A percentile compares a stretch with the other conserved stretches of the same genome.
phyloP scores from a whole-genome alignment of 2,797 vertebrate genomes.

The Cossypha niveicapilla region DNA sequence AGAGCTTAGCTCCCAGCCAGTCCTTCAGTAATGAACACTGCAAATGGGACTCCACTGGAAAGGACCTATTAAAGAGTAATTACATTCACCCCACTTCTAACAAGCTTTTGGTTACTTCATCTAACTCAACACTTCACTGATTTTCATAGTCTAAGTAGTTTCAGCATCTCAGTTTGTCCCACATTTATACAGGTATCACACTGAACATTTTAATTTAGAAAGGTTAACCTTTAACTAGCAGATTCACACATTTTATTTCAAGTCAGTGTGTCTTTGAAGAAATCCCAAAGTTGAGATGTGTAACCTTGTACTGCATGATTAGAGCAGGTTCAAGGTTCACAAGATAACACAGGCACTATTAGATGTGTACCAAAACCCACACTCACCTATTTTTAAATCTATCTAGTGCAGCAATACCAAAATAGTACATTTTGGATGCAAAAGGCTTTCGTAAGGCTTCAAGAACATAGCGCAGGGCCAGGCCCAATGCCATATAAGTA shows the following conservation, averaged over 20 bases:
- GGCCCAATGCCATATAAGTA: constrained; percentile 96
- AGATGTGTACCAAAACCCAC: neutral
- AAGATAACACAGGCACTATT: neutral
- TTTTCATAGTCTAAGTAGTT: neutral
- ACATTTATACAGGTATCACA: neutral
- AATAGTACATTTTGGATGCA: constrained; percentile 99
- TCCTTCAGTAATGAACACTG: neutral
- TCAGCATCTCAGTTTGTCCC: neutral
- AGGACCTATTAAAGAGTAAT: neutral
- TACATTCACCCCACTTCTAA: neutral
- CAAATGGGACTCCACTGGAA: neutral
- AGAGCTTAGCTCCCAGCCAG: neutral
- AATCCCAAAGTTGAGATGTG: neutral
- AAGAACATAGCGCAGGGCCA: constrained; percentile 96
- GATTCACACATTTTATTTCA: neutral
- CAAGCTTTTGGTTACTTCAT: neutral
- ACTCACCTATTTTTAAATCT: constrained; percentile 98
- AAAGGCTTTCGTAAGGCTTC: constrained; percentile 98
- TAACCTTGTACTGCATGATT: neutral
- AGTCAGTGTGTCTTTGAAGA: neutral
- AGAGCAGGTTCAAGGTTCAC: neutral
- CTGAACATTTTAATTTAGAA: neutral
- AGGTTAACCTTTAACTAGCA: neutral
- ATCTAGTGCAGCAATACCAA: constrained; percentile 98
- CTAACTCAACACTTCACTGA: neutral